Evolutionary conservation across 2,797 vertebrate species (phyloP), one percentile per base, ranked within the genome.

Genomic region (Mareca strepera): DNA sequence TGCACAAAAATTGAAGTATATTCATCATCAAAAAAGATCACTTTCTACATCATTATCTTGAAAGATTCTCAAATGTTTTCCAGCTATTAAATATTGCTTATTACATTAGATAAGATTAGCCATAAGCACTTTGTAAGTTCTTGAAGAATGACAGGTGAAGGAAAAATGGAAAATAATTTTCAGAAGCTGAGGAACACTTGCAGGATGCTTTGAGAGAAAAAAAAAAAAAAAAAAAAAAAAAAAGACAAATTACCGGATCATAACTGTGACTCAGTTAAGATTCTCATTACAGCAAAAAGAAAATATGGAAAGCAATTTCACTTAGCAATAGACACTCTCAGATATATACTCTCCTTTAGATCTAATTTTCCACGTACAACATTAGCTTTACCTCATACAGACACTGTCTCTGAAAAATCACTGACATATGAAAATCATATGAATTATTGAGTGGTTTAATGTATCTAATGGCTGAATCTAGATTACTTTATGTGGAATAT

Each of bases 31-130:
- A 68, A 35, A 9, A 41, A 26, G 14, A 69, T 46, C 21, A 44
- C 25, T 81, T 68, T 29, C 44, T 78, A 53, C 25, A 35, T 60
- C 23, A 43, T 56, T 56, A 74, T 82, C 48, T 67, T 81, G 25
- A 77, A 90, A 70, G 35, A 12, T 48, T 83, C 31, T 72, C 88
- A 35, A 81, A 78, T 31, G 35, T 66, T 92, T 93, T 80, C 53
- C 48, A 68, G 41, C 43, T 74, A 60, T 75, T 78, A 83, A 87
- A 70, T 6, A 25, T 75, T 80, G n/a, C 11, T 85, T 70, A 44
- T 6, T 26, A 56, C 9, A 74, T 85, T 86, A 81, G 43, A 31
- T n/a, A 70, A 90, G 18, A 74, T 9, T 64, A 16, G 15, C 28
- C 35, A 21, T 55, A 63, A 83, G 43, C 35, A 64, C 12, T 90